Percentiles rank a stretch among this genome's conserved stretches.
Conservation (phyloP, 2,888 invertebrate genomes). For the Agrilus mali region DNA sequence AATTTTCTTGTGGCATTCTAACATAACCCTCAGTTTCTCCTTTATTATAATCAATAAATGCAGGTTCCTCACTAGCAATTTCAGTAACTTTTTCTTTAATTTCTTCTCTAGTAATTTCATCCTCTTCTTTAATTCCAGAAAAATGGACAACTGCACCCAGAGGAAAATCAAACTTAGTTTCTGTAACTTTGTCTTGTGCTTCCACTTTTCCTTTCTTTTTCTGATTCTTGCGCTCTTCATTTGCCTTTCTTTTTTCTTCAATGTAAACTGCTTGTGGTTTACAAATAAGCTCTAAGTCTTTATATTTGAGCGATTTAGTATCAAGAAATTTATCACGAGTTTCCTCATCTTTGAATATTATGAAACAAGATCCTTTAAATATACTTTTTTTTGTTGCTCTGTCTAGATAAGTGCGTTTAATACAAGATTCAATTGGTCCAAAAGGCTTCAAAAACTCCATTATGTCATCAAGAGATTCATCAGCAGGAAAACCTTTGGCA, state of each 20-base stretch:
- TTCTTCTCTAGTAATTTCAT: slow-evolving; percentile 50
- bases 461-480: slow-evolving; percentile 50
- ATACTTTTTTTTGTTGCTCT: slow-evolving; percentile 48
- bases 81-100: slow-evolving; percentile 58
- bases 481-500: slow-evolving; percentile 73
- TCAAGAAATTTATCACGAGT: slow-evolving; percentile 68
- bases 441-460: slow-evolving; percentile 58
- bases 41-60: slow-evolving; percentile 63
- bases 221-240: slow-evolving; percentile 36
- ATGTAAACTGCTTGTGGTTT: slow-evolving; percentile 61
- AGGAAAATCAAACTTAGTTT: slow-evolving; percentile 43
- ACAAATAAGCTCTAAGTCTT: slow-evolving; percentile 53
- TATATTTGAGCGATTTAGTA: slow-evolving; percentile 46
- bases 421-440: slow-evolving; percentile 51
- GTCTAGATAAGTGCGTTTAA: slow-evolving; percentile 47
- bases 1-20: slow-evolving; percentile 55
- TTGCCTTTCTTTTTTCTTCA: slow-evolving; percentile 54
- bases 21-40: slow-evolving; percentile 64
- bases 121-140: slow-evolving; percentile 43
- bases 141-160: slow-evolving; percentile 65
- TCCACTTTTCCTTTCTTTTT: slow-evolving; percentile 44
- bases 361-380: slow-evolving; percentile 90
- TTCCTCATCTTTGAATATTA: slow-evolving; percentile 70
- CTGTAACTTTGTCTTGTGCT: slow-evolving; percentile 32
- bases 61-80: slow-evolving; percentile 46